Evolutionary conservation across 2,888 invertebrate species (phyloP).

Genomic region (Saturnia japonica): DNA sequence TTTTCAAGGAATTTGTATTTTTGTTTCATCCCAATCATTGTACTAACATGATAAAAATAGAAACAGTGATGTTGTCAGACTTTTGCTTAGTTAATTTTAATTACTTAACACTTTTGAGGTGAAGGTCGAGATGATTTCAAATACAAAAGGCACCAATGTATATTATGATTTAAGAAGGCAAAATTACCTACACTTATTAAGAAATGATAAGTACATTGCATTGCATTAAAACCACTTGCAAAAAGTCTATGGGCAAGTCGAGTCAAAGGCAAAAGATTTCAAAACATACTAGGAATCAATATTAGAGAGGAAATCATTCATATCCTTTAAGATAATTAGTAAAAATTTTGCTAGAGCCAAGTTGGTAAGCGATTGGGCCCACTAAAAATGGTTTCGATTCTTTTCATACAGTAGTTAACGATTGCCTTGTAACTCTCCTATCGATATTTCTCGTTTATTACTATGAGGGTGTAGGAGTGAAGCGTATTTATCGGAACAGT

Average conservation of each 20-base stretch:
- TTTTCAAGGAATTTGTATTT: neutral
- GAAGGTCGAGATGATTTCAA: neutral
- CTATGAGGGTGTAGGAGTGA: too few species aligned
- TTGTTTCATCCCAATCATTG: neutral
- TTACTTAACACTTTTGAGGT: neutral
- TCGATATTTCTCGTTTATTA: neutral
- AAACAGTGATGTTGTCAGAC: neutral
- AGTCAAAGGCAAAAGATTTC: neutral
- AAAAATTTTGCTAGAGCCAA: neutral
- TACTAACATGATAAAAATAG: slow-evolving; percentile 4
- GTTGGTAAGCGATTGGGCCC: neutral
- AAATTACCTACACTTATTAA: neutral
- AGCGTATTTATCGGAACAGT: too few species aligned
- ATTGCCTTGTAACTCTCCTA: neutral
- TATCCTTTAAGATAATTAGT: neutral
- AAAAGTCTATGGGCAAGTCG: too few species aligned
- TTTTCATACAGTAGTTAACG: neutral
- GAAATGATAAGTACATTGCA: neutral
- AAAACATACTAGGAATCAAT: neutral
- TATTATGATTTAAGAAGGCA: neutral
- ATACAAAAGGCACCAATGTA: neutral
- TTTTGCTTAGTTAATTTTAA: neutral
- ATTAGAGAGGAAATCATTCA: neutral
- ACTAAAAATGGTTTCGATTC: neutral
- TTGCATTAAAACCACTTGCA: neutral